Evolutionary conservation across 1,140 invertebrate genomes (phyloP), one percentile per base, ranked within the genome.

Genomic region (Formica selysi): DNA sequence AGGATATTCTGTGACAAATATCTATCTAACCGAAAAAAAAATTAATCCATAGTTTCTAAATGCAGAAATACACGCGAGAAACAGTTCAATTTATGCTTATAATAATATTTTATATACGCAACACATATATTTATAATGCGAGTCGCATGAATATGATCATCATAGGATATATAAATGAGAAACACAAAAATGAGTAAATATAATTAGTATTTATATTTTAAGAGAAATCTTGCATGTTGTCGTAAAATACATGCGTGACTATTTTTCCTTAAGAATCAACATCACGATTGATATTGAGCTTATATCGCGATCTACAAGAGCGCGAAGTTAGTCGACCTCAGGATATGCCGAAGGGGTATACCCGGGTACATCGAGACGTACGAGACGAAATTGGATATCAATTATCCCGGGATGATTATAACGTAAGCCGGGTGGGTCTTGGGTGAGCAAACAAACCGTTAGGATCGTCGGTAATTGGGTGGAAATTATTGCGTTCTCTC

Each of bases 371-470:
- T 41, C 85, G 83, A 68, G 87, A 76, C 85, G 86, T 86, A 87
- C 79, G 83, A 78, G 86, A 85, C 89, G 86, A 91, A 90, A 91
- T 90, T 89, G 90, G 88, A 91, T 92, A 92, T 91, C 91, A 92
- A 92, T 92, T 92, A 92, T 91, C 80, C 81, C 29, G 73, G 70
- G 87, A 91, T 91, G 88, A 91, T 92, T 92, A 91, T 89, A 90
- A 88, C 85, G 86, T 89, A 89, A 91, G 88, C 73, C 67, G 87
- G 86, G 85, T 89, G 76, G 83, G 86, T 78, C 88, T 86, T 68
- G 85, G 87, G 76, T 79, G 84, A 89, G 86, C 90, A 92, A 92
- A 92, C 90, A 91, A 90, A 92, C 90, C 87, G 90, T 92, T 92
- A 92, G 86, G 70, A 85, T 83, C 68, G 79, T 71, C 86, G 80